phyloP scores from a whole-genome alignment of 2,888 invertebrate species.

The Punctoribates punctum region DNA sequence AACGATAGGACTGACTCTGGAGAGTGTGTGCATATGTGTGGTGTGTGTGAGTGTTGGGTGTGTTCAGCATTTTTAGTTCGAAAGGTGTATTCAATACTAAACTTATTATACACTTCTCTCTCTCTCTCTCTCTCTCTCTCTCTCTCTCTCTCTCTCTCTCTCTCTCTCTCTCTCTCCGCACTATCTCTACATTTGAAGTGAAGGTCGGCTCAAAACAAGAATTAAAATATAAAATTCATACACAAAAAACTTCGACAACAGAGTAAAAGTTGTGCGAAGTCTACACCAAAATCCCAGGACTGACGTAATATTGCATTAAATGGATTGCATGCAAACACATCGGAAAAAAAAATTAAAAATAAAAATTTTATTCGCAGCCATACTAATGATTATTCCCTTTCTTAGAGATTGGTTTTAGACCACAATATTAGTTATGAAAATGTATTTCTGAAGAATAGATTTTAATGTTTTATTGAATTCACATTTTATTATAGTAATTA shows the following conservation, averaged over 20 bases:
- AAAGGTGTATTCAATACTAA: conserved; percentile 23
- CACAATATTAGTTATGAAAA: too few relatives aligned
- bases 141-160: background rate
- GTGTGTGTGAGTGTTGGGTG: conserved; percentile 10
- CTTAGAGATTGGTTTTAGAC: background rate
- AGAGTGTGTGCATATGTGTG: background rate
- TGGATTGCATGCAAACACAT: background rate
- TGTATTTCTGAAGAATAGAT: background rate
- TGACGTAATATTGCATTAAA: background rate
- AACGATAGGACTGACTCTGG: background rate
- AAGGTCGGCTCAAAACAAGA: conserved; percentile 21
- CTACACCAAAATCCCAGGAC: background rate
- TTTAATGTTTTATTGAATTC: background rate
- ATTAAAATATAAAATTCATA: conserved; percentile 1
- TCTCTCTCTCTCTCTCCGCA: background rate
- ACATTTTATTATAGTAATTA: too few relatives aligned
- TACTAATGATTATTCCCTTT: background rate
- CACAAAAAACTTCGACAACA: background rate
- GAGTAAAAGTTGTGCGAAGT: background rate
- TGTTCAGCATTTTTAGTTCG: conserved; percentile 18
- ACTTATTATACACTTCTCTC: background rate
- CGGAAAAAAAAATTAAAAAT: background rate
- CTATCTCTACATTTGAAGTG: background rate
- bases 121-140: background rate
- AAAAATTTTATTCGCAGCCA: background rate